phyloP scores from a whole-genome alignment of 2,113 vertebrate genomes.

The Siphamia tubifer region DNA sequence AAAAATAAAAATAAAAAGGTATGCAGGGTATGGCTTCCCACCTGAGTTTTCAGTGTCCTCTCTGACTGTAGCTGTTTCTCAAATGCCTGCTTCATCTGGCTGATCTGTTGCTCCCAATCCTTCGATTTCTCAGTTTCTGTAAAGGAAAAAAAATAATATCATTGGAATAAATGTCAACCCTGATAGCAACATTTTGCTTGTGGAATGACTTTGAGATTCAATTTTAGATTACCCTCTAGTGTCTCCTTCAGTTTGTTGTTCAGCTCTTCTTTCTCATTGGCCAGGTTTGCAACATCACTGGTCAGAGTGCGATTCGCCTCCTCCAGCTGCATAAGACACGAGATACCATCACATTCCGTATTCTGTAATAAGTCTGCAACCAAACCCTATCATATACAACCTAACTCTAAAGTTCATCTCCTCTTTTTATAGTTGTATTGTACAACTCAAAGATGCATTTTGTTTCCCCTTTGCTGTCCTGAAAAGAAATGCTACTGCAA shows the following conservation, averaged over 20 bases:
- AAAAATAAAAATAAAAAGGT: neutral
- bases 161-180: neutral
- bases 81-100: slow-evolving; percentile 85
- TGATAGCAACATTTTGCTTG: neutral
- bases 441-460: neutral
- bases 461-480: neutral
- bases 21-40: slow-evolving; percentile 15
- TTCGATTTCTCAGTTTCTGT: slow-evolving; percentile 86
- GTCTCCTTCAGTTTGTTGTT: slow-evolving; percentile 94
- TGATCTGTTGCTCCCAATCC: slow-evolving; percentile 87
- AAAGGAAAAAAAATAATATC: neutral
- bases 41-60: slow-evolving; percentile 96
- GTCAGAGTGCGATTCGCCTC: slow-evolving; percentile 96
- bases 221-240: slow-evolving; percentile 84
- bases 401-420: neutral
- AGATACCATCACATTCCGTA: neutral
- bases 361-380: neutral
- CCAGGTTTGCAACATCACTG: slow-evolving; percentile 94
- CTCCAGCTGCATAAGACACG: slow-evolving; percentile 82
- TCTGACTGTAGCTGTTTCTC: slow-evolving; percentile 95
- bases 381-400: neutral
- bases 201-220: neutral
- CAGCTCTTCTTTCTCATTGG: slow-evolving; percentile 96
- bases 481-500: slow-evolving; percentile 20
- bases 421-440: neutral